A percentile compares a stretch with the other conserved stretches of the same genome.
These are phyloP conservation scores for Dicyrtoma fusca DNA, from an alignment of 2,888 invertebrate genomes.

Conservation along the genomic window DNA sequence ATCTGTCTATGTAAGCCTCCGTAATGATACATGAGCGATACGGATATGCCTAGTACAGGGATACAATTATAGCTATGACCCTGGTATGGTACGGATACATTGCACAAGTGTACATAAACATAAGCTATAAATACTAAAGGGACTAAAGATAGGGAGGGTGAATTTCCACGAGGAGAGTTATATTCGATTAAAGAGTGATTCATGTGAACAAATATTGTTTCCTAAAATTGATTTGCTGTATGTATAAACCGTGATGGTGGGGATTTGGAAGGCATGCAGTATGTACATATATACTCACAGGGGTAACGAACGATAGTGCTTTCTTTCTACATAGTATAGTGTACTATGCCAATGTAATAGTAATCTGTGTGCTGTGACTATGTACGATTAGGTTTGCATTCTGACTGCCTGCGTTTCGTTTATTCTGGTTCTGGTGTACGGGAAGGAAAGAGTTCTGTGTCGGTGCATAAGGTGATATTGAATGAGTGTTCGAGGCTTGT, in stretches of 20 bases:
- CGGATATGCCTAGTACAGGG: too few relatives aligned
- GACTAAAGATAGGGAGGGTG: slow-evolving; percentile 34
- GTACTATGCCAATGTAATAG: background rate
- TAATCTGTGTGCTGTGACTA: background rate
- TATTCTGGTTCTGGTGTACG: too few relatives aligned
- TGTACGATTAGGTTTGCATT: too few relatives aligned
- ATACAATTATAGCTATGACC: too few relatives aligned
- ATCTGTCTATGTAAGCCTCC: too few relatives aligned
- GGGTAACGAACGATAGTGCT: background rate
- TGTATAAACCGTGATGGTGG: background rate
- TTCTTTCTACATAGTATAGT: background rate
- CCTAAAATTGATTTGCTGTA: slow-evolving; percentile 50
- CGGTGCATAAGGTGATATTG: slow-evolving; percentile 20
- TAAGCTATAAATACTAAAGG: slow-evolving; percentile 1
- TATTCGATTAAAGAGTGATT: slow-evolving; percentile 52
- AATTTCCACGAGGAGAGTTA: slow-evolving; percentile 36
- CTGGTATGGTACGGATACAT: too few relatives aligned
- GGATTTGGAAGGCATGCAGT: background rate
- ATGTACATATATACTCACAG: background rate
- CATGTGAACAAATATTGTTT: slow-evolving; percentile 53
- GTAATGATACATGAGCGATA: too few relatives aligned
- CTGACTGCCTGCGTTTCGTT: too few relatives aligned
- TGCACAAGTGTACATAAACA: too few relatives aligned
- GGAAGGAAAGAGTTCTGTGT: slow-evolving; percentile 1
- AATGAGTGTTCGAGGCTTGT: slow-evolving; percentile 10